A percentile compares a stretch with the other conserved stretches of the same genome.
These are phyloP conservation scores for Aix galericulata DNA, from an alignment of 2,113 vertebrate species.

Conservation along the genomic window DNA sequence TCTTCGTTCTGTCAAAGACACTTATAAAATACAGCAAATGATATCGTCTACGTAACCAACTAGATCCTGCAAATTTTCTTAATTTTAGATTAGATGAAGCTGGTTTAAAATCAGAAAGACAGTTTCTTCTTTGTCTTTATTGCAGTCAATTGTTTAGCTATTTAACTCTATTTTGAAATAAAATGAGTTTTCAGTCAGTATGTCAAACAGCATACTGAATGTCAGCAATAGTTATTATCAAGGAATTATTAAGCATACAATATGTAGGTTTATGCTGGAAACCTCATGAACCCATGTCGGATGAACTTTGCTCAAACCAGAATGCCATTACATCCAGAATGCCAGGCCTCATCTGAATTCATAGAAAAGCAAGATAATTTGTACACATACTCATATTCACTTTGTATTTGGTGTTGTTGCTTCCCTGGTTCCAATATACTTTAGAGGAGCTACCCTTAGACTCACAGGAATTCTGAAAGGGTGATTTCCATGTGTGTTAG, in stretches of 20 bases:
- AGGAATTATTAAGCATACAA: not conserved
- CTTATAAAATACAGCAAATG: not conserved
- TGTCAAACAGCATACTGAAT: not conserved
- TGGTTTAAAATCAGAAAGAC: not conserved
- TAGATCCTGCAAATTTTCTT: slow-evolving; percentile 2
- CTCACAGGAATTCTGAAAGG: not conserved
- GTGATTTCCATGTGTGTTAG: not conserved
- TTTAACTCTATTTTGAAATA: slow-evolving; percentile 10
- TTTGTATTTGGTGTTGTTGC: not conserved
- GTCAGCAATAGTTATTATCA: not conserved
- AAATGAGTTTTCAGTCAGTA: not conserved
- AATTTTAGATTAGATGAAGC: not conserved
- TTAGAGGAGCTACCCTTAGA: not conserved
- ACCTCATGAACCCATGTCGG: too few species aligned
- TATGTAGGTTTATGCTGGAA: not conserved
- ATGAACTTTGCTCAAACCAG: not conserved
- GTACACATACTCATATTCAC: not conserved
- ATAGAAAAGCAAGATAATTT: not conserved
- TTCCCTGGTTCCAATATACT: not conserved
- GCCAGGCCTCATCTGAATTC: not conserved
- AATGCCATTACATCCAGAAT: not conserved
- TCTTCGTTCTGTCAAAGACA: slow-evolving; percentile 9
- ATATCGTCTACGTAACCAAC: slow-evolving; percentile 1
- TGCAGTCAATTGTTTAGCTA: not conserved
- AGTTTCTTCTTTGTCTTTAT: not conserved